Base-by-base conservation (phyloP, 2,888 invertebrate species). In the Salticus scenicus region DNA sequence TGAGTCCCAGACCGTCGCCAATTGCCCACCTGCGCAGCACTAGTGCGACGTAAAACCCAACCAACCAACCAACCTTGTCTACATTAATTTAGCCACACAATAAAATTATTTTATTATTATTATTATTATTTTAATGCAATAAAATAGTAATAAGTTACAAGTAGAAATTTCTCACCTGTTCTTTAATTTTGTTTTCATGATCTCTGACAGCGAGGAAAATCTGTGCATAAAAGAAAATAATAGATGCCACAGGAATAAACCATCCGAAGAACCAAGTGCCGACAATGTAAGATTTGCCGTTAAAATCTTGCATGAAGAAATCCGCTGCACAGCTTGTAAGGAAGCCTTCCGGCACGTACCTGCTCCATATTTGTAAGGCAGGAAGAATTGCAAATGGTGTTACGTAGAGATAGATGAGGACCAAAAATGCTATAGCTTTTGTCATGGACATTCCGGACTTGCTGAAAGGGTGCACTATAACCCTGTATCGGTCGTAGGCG, bases 271-370 rank as follows among this genome's bases (percentile, higher is more conserved):
- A 93, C 91, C 95, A 96, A 90, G 95, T 95, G 12, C 93, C 91
- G 88, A 96, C 93, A 90, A 96, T 95, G 90, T 95, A 96, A 83
- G 93, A 93, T 72, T 94, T 93, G 0, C 94, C 94, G 0, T 91
- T 90, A 0, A 91, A 90, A 80, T 94, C 93, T 30, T 91, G 93
- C 1, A 95, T 94, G 73, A 96, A 93, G 90, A 96, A 97, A 91
- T 96, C 96, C 90, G 95, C 96, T 89, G 96, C 95, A 91, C 96
- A 97, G 89, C 95, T 95, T 27, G 95, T 96, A 87, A 96, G 93
- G 90, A 94, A 96, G 1, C 96, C 96, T 91, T 96, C 96, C 7
- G 96, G 96, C 20, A 95, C 94, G 92, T 96, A 97, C 47, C 92
- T 93, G 24, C 94, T 95, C 96, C 96, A 97, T 89, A 95, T 93